Base-by-base conservation (phyloP, 92 coral and sea anemone genomes). In the Porites divaricata region DNA sequence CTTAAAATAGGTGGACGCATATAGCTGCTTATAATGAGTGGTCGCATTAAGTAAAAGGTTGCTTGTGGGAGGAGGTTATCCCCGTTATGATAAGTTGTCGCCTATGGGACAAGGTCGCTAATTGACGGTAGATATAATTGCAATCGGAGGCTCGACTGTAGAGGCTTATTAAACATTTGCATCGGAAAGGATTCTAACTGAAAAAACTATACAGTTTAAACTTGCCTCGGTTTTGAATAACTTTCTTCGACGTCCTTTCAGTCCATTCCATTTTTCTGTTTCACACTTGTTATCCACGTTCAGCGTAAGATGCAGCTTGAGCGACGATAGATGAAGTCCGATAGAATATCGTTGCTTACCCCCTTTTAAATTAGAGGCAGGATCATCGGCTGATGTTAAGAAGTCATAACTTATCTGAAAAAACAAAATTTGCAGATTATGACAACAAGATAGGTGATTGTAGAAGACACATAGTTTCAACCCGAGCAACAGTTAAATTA, bases 141-240 rank as follows among this genome's bases (percentile, higher is more conserved):
- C 35, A 28, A 28, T 35, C 45, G 45, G 7, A 35, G 5, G 45
- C 7, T 35, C 45, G 45, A 35, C 45, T 35, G 0, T 35, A 35
- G 7, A 35, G 5, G 45, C 5, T 35, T 35, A 35, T 35, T 35
- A 35, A 35, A 35, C 45, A 35, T 35, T 4, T 35, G 6, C 45
- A 3, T 35, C 0, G 45, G 5, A 35, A 35, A 3, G 45, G 45
- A 35, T 35, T 35, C 45, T 35, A 4, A 17, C 35, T 45, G 52
- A 3, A n/a, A 9, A n/a, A 67, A n/a, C 26, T 11, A 19, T 4
- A 8, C 10, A 71, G 41, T 35, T n/a, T 16, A 35, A 45, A 71
- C 75, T 48, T 71, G 75, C 75, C 75, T 71, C n/a, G 48, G 8
- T 71, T 21, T 53, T 71, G 24, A 71, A 71, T 71, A 71, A 19